Conservation (phyloP, 2,797 vertebrate genomes). For the Micromesistius poutassou region DNA sequence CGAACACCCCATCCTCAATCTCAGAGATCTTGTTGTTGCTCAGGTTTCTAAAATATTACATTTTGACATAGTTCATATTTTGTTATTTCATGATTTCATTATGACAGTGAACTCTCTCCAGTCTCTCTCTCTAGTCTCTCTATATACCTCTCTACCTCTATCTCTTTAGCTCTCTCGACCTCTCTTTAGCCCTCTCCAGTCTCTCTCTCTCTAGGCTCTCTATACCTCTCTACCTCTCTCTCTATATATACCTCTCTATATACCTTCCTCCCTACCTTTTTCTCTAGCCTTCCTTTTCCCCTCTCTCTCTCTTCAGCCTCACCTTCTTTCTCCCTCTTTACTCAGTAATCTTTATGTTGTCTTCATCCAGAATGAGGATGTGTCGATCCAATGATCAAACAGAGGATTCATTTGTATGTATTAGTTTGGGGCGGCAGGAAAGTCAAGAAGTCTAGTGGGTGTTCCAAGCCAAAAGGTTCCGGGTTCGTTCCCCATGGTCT, state of each 20-base stretch:
- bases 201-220: no score
- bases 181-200: no score
- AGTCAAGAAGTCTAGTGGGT: no score
- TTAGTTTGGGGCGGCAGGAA: no score
- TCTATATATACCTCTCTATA: neutral
- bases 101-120: neutral
- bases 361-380: neutral
- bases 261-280: neutral
- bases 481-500: no score
- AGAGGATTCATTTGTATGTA: neutral
- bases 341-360: neutral
- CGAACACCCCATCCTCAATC: constrained; percentile 89
- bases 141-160: no score
- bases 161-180: no score
- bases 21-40: constrained; percentile 96
- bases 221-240: neutral
- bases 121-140: no score
- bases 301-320: no score
- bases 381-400: neutral
- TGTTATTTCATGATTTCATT: neutral
- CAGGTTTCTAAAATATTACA: constrained; percentile 77
- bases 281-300: no score
- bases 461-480: no score
- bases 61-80: neutral
- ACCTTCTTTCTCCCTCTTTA: neutral